Conservation (phyloP, 2,113 vertebrate genomes). For the Stegastes partitus region DNA sequence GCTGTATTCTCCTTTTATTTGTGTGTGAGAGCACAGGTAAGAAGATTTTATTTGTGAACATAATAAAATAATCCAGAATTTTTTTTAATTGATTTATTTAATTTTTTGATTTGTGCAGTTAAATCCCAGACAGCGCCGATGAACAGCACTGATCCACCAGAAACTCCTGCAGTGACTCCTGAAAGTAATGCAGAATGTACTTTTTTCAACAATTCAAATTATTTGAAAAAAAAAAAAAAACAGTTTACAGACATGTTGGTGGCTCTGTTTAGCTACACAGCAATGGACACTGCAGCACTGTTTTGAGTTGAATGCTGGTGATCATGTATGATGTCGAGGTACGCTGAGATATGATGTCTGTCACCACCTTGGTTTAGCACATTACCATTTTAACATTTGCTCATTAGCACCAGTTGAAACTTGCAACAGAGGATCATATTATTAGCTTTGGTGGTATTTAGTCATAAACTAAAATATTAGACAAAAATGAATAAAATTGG, state of each 20-base stretch:
- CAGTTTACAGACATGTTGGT: too few species aligned
- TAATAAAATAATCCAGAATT: not conserved
- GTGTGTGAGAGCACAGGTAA: constrained; percentile 43
- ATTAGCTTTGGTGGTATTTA: too few species aligned
- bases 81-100: not conserved
- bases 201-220: too few species aligned
- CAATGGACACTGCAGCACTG: too few species aligned
- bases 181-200: not conserved
- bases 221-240: too few species aligned
- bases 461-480: too few species aligned
- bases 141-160: too few species aligned
- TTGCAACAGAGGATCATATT: too few species aligned
- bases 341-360: not conserved
- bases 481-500: too few species aligned
- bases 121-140: not conserved
- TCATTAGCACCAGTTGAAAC: not conserved
- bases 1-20: constrained; percentile 21
- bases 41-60: not conserved
- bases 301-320: too few species aligned
- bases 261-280: too few species aligned
- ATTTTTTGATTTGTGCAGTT: constrained; percentile 5
- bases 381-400: not conserved
- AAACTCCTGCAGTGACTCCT: too few species aligned
- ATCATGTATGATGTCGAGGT: not conserved
- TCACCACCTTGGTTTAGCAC: not conserved